Evolutionary conservation across 2,113 vertebrate genomes (phyloP).

Genomic region (Corapipo altera): DNA sequence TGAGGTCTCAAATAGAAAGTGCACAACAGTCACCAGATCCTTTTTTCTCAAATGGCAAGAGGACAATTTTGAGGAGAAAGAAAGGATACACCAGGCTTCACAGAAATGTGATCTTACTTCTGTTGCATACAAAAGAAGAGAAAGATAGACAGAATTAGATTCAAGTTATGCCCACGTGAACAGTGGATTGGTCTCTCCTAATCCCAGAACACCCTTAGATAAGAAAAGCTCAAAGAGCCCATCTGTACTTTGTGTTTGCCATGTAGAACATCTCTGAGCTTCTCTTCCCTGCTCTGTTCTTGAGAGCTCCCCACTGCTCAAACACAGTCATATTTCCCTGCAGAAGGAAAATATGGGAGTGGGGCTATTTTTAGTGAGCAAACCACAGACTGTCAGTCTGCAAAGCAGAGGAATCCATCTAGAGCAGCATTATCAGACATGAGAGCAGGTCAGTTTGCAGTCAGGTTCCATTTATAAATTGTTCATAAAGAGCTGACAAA

Average conservation of each 20-base stretch:
- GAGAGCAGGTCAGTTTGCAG: not conserved
- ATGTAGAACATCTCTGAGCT: not conserved
- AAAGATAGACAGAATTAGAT: not conserved
- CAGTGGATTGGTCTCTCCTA: not conserved
- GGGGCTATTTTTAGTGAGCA: not conserved
- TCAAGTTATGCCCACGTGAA: not conserved
- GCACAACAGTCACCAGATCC: not conserved
- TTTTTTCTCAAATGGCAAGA: not conserved
- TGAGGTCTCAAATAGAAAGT: not conserved
- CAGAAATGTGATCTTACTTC: not conserved
- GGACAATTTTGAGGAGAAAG: not conserved
- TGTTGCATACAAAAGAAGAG: not conserved
- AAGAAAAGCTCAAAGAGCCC: not conserved
- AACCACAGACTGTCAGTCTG: not conserved
- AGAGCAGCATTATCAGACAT: rapidly evolving
- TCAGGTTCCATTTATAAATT: not conserved
- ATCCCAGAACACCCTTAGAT: not conserved
- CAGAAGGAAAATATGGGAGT: not conserved
- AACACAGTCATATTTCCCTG: rapidly evolving
- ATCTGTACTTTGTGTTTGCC: not conserved
- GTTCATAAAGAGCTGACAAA: slow-evolving; percentile 4
- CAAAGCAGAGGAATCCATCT: not conserved
- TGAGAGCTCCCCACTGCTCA: not conserved
- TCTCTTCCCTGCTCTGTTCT: not conserved
- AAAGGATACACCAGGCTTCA: not conserved